Evolutionary conservation across 2,888 invertebrate genomes (phyloP), one percentile per base, ranked within the genome.

Genomic region (Ametastegia equiseti): DNA sequence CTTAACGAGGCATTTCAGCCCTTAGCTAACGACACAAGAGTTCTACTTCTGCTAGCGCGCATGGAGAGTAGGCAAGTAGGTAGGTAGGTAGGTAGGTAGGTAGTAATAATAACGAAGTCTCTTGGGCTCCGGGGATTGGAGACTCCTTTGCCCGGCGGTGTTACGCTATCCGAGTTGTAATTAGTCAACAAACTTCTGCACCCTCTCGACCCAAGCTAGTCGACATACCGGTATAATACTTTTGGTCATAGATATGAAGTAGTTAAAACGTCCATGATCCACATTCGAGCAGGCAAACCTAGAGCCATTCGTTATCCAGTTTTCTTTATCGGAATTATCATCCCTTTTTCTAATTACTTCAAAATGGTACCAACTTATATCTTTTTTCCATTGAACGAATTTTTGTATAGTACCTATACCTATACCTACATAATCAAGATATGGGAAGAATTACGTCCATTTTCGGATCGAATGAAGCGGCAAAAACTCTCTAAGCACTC

Each of bases 1-100:
- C 65, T 75, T 75, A 75, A 75, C 75, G 75, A 75, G 75, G 75
- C 36, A 36, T 75, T 75, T 36, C 33, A 75, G 54, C 36, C 75
- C 23, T 75, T 54, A 11, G 19, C 54, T 54, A 54, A 75, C 75
- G 36, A 75, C 54, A 75, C 42, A 15, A 71, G 71, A 71, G 71
- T 71, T 27, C 39, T 71, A 47, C 71, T 71, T 47, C 71, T 47
- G 23, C 60, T 15, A 27, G 45, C 11, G 36, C 39, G 45, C 47
- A 42, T 45, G 75, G 27, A 75, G 75, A 75, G 50, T 36, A n/a
- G 50, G 33, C 33, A 54, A 36, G 13, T 15, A 54, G 19, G 39
- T 3, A 23, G 27, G 60, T 60, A 60, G 60, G 19, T n/a, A n/a
- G 60, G 60, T 63, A 23, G 63, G 27, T 11, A 63, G n/a, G 69